These are phyloP conservation scores for Automeris io DNA, from an alignment of 2,888 invertebrate genomes.

Conservation along the genomic window DNA sequence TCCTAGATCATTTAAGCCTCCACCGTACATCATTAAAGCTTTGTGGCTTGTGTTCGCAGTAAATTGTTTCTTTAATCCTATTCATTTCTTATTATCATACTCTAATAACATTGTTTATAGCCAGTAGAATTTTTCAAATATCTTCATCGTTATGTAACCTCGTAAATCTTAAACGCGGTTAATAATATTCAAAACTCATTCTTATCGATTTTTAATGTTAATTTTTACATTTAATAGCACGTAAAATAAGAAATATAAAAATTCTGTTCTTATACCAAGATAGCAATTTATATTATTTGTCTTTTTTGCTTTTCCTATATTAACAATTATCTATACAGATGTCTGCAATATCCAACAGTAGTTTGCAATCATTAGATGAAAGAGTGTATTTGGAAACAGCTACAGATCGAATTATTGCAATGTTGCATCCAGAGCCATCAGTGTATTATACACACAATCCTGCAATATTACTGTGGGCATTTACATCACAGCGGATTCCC, in stretches of 20 bases:
- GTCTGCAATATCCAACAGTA: conserved; percentile 57
- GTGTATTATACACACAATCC: conserved; percentile 62
- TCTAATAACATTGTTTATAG: background rate
- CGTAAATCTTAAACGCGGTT: no score
- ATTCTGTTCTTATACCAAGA: no score
- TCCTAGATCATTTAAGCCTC: conserved; percentile 42
- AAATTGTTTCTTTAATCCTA: conserved; percentile 21
- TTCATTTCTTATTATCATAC: no score
- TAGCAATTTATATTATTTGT: no score
- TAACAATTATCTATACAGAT: conserved; percentile 43
- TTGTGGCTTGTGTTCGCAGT: conserved; percentile 68
- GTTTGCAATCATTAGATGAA: conserved; percentile 47
- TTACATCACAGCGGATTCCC: conserved; percentile 54
- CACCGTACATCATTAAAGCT: conserved; percentile 60
- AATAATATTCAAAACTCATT: no score
- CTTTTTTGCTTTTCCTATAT: background rate
- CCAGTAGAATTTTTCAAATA: background rate
- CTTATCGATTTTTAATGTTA: no score
- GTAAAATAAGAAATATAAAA: no score
- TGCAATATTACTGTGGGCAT: conserved; percentile 57
- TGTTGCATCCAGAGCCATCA: conserved; percentile 50
- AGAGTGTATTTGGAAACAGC: conserved; percentile 58
- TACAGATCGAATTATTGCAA: conserved; percentile 41
- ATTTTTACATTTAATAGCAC: no score
- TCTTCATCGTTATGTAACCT: no score